A percentile compares a stretch with the other conserved stretches of the same genome.
These are phyloP conservation scores for Elysia chlorotica DNA, from an alignment of 1,140 invertebrate species.

Conservation along the genomic window DNA sequence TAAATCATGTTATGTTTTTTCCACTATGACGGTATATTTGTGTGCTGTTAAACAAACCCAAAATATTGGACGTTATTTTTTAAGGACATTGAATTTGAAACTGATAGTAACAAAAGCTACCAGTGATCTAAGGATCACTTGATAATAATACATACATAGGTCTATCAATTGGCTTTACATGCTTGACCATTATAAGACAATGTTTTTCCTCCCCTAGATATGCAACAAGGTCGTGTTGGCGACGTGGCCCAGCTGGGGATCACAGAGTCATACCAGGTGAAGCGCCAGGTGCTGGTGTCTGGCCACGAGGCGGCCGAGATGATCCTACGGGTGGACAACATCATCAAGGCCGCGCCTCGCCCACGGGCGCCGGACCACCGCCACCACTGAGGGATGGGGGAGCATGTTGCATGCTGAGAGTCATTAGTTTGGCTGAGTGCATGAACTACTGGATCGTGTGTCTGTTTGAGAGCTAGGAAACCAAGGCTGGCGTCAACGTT, in stretches of 20 bases:
- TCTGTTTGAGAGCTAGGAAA: not conserved
- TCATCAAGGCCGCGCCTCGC: constrained; percentile 92
- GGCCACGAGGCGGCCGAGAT: constrained; percentile 98
- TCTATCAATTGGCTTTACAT: too few relatives aligned
- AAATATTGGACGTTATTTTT: too few relatives aligned
- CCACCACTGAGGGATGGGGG: constrained; percentile 41
- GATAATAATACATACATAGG: too few relatives aligned
- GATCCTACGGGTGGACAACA: constrained; percentile 97
- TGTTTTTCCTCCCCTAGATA: constrained; percentile 68
- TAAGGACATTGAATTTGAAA: too few relatives aligned
- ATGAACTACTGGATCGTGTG: not conserved
- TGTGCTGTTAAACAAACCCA: too few relatives aligned
- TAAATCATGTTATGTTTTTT: too few relatives aligned
- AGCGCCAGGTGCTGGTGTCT: constrained; percentile 91
- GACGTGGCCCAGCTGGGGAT: constrained; percentile 91
- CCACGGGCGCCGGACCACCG: constrained; percentile 82
- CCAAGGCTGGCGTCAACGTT: not conserved
- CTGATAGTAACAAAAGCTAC: too few relatives aligned
- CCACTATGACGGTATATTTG: too few relatives aligned
- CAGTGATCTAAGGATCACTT: too few relatives aligned
- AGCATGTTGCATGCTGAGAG: too few relatives aligned
- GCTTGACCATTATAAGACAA: too few relatives aligned
- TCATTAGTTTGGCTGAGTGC: too few relatives aligned
- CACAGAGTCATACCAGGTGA: constrained; percentile 96
- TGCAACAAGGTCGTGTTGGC: constrained; percentile 81